phyloP scores from a whole-genome alignment of 2,797 vertebrate genomes.

The Anableps anableps region DNA sequence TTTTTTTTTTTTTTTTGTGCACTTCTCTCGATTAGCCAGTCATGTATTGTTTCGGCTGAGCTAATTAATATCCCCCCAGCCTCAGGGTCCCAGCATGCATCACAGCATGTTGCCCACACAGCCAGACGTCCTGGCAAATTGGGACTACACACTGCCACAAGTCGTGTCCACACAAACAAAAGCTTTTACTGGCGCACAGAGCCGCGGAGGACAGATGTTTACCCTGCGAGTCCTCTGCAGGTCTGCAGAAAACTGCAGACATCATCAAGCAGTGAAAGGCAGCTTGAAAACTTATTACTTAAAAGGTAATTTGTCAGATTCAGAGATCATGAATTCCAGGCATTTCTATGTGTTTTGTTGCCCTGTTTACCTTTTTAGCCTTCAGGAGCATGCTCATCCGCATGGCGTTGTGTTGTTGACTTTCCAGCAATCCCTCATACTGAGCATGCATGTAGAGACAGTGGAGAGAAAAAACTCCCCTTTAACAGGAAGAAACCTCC shows the following conservation, averaged over 20 bases:
- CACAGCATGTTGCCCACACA: constrained; percentile 63
- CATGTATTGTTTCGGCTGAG: constrained; percentile 54
- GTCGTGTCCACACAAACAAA: constrained; percentile 25
- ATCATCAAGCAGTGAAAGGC: constrained; percentile 30
- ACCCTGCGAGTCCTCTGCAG: constrained; percentile 25
- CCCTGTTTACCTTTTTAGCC: not conserved
- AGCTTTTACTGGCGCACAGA: not conserved
- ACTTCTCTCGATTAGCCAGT: constrained; percentile 21
- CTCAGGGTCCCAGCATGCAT: constrained; percentile 72
- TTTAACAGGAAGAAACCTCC: no score
- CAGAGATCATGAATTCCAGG: not conserved
- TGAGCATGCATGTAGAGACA: no score
- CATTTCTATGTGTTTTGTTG: not conserved
- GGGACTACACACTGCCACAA: constrained; percentile 26
- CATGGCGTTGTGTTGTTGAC: no score
- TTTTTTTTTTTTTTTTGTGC: constrained; percentile 6
- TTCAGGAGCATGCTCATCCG: not conserved
- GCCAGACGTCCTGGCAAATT: constrained; percentile 67
- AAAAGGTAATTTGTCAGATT: constrained; percentile 10
- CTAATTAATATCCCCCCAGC: constrained; percentile 68
- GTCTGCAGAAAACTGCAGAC: constrained; percentile 11
- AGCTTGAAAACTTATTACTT: constrained; percentile 36
- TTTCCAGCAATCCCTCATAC: no score
- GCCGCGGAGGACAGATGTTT: constrained; percentile 32
- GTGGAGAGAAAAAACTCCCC: no score